Percentiles rank a stretch among this genome's conserved stretches.
phyloP scores from a whole-genome alignment of 2,113 vertebrate species.

The Girardinichthys multiradiatus region DNA sequence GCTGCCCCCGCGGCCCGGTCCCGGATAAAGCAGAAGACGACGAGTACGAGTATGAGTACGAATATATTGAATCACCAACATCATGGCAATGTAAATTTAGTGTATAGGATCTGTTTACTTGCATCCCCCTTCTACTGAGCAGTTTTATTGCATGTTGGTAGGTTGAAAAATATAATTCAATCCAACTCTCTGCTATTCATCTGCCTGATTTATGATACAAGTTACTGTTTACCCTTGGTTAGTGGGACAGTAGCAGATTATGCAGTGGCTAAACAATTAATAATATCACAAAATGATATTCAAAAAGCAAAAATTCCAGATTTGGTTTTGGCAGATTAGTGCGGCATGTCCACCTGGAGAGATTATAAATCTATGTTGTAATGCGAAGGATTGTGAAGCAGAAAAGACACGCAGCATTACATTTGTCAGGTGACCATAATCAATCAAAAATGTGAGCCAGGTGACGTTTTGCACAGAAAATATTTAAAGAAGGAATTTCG shows the following conservation, averaged over 20 bases:
- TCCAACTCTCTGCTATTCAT: not conserved
- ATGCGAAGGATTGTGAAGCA: slow-evolving; percentile 32
- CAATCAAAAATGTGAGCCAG: slow-evolving; percentile 39
- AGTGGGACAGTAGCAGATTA: slow-evolving; percentile 31
- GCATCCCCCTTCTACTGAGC: too few species aligned
- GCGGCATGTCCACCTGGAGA: slow-evolving; percentile 56
- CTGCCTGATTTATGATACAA: slow-evolving; percentile 31
- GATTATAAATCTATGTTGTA: slow-evolving; percentile 70
- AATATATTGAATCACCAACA: too few species aligned
- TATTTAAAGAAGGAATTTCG: slow-evolving; percentile 43
- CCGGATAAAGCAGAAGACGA: too few species aligned
- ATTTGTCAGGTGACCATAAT: slow-evolving; percentile 62
- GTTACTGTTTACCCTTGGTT: slow-evolving; percentile 43
- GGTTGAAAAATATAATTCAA: not conserved
- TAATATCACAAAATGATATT: slow-evolving; percentile 48
- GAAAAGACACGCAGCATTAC: slow-evolving; percentile 48
- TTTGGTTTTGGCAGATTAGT: slow-evolving; percentile 24
- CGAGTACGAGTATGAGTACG: too few species aligned
- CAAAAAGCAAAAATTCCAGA: slow-evolving; percentile 10
- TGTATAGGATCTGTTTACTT: too few species aligned
- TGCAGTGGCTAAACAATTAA: slow-evolving; percentile 29
- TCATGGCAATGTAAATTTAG: too few species aligned
- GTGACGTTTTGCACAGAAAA: slow-evolving; percentile 37
- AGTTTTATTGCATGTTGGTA: not conserved
- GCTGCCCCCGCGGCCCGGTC: too few species aligned